Percentiles rank a stretch among this genome's conserved stretches.
Conservation (phyloP, 2,797 vertebrate genomes). For the Onychomys arenicola region DNA sequence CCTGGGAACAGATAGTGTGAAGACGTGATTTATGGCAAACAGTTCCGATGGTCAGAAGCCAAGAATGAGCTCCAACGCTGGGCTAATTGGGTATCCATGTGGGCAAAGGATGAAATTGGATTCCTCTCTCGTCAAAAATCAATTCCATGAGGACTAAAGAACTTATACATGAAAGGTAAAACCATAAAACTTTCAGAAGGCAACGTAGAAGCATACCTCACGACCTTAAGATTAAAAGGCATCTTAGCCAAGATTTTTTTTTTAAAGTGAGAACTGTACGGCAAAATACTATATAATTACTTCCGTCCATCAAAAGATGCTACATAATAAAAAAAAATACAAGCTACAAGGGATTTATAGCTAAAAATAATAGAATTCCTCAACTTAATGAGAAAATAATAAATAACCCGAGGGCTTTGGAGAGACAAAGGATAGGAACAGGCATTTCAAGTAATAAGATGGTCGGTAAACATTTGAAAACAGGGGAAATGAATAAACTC, state of each 20-base stretch:
- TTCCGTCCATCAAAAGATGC: constrained; percentile 35
- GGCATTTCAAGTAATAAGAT: constrained; percentile 11
- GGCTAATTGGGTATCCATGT: constrained; percentile 70
- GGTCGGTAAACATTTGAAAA: neutral
- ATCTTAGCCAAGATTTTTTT: constrained; percentile 54
- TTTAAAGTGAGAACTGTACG: constrained; percentile 3
- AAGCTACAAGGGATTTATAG: constrained; percentile 48
- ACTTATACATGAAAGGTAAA: constrained; percentile 72
- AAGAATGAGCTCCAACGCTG: constrained; percentile 29
- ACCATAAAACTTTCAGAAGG: constrained; percentile 73
- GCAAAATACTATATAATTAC: constrained; percentile 22
- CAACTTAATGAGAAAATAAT: constrained; percentile 63
- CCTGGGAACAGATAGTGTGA: constrained; percentile 42
- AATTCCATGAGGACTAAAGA: constrained; percentile 74
- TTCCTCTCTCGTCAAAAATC: constrained; percentile 74
- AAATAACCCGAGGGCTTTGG: neutral
- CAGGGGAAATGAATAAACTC: neutral
- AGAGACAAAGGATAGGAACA: constrained; percentile 9
- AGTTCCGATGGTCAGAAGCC: constrained; percentile 41
- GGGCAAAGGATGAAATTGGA: constrained; percentile 75
- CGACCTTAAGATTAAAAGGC: constrained; percentile 41
- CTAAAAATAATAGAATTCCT: constrained; percentile 46
- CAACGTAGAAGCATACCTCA: constrained; percentile 61
- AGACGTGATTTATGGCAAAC: constrained; percentile 64
- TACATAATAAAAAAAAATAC: neutral